phyloP scores from a whole-genome alignment of 1,140 invertebrate species.

The Sycobia sp. region DNA sequence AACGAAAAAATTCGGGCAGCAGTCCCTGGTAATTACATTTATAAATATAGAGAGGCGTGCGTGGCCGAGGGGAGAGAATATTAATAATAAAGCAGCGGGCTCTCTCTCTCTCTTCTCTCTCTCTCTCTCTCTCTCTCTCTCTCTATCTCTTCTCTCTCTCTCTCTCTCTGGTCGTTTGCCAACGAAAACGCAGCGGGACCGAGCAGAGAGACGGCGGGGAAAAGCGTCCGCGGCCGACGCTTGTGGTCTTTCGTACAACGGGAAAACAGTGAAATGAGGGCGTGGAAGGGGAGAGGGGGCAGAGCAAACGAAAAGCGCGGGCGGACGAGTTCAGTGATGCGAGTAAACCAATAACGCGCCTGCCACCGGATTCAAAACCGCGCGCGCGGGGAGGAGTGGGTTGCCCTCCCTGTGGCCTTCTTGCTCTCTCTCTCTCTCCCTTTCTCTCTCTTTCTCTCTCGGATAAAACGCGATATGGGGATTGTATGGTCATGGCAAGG shows the following conservation, averaged over 20 bases:
- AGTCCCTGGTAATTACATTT: too few relatives aligned
- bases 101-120: not conserved
- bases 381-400: not conserved
- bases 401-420: too few relatives aligned
- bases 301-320: not conserved
- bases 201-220: not conserved
- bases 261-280: not conserved
- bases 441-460: too few relatives aligned
- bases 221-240: too few relatives aligned
- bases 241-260: too few relatives aligned
- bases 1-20: too few relatives aligned
- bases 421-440: too few relatives aligned
- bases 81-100: too few relatives aligned
- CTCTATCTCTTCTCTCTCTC: too few relatives aligned
- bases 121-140: not conserved
- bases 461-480: not conserved
- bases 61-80: too few relatives aligned
- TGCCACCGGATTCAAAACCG: constrained; percentile 59
- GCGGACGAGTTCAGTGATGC: constrained; percentile 52
- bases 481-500: not conserved
- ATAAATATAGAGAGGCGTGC: too few relatives aligned
- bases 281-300: not conserved
- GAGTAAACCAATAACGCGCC: constrained; percentile 63
- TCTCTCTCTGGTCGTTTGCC: not conserved
- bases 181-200: constrained; percentile 26